Percentiles rank a stretch among this genome's conserved stretches.
Evolutionary conservation across 64 coral and sea anemone species (phyloP).

Genomic region (Catalaphyllia jardinei): DNA sequence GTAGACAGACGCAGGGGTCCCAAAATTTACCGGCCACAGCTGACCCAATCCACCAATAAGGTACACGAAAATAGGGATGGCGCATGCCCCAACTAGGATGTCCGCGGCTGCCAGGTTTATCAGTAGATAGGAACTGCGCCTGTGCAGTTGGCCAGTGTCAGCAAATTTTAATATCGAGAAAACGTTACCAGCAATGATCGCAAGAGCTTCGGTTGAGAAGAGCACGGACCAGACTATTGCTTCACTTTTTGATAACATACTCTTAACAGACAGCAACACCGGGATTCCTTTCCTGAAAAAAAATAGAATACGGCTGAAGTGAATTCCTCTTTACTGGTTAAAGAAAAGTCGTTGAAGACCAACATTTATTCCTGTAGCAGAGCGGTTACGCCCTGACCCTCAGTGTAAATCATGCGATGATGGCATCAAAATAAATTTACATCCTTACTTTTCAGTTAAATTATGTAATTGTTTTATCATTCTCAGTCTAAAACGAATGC

Average conservation of each 20-base stretch:
- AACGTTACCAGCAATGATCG: conserved; percentile 51
- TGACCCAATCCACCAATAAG: conserved; percentile 6
- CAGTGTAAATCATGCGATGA: too few relatives aligned
- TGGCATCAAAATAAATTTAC: too few relatives aligned
- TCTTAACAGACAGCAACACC: not conserved
- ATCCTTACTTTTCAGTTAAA: too few relatives aligned
- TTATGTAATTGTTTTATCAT: too few relatives aligned
- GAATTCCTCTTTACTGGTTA: not conserved
- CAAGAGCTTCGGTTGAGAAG: conserved; percentile 36
- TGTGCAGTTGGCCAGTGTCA: conserved; percentile 13
- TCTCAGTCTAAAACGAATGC: too few relatives aligned
- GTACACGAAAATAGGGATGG: conserved; percentile 24
- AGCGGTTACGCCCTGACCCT: too few relatives aligned
- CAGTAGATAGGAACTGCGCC: conserved; percentile 45
- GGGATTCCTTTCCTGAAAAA: not conserved
- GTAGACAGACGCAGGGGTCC: not conserved
- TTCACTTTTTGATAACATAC: conserved; percentile 3
- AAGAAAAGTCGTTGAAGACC: not conserved
- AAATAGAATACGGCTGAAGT: not conserved
- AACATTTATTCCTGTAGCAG: too few relatives aligned
- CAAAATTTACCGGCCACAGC: not conserved
- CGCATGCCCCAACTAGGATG: conserved; percentile 35
- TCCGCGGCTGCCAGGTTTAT: conserved; percentile 63
- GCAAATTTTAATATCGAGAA: conserved; percentile 49
- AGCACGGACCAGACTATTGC: conserved; percentile 28